Base-by-base conservation (phyloP, 1,140 invertebrate species). In the Oppia nitens region DNA sequence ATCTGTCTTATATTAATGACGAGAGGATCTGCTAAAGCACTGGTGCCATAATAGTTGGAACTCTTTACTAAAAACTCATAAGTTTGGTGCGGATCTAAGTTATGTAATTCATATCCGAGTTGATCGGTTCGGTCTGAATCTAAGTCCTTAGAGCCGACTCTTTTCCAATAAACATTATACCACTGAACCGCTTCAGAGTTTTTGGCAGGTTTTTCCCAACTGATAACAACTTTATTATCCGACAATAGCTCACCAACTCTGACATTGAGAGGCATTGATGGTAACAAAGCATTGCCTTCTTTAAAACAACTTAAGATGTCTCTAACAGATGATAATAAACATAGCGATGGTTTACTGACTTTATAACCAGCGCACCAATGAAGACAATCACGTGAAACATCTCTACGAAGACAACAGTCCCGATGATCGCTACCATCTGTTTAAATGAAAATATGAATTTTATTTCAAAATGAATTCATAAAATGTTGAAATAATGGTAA, bases 41-140 rank as follows among this genome's bases (percentile, higher is more conserved):
- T 84, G 24, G 83, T 83, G 45, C 85, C 85, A 75, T 78, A 77
- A 63, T 79, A 78, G 71, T 87, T 88, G 49, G 82, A 83, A 26
- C 85, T 83, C 69, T 87, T 88, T 0, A 87, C 77, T 9, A 84
- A 81, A 57, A 82, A 78, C 68, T 87, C 84, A 68, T 88, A 88
- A 17, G 76, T 74, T 20, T 79, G 75, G 61, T 82, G 82, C 57
- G 82, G 79, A 66, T 81, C 79, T 17, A 87, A 73, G 23, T 80
- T 78, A 25, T 75, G 75, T 25, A 88, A 77, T 59, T 76, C 77
- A 47, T 85, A 74, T 66, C 74, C 78, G 47, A 78, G 83, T 59
- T 78, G 75, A 63, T 81, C 77, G 23, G 83, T 85, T 69, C 87
- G 84, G 64, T 83, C 63, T 23, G 60, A 58, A 55, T 51, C 62